phyloP scores from a whole-genome alignment of 2,797 vertebrate species.

The Holocentrus rufus region DNA sequence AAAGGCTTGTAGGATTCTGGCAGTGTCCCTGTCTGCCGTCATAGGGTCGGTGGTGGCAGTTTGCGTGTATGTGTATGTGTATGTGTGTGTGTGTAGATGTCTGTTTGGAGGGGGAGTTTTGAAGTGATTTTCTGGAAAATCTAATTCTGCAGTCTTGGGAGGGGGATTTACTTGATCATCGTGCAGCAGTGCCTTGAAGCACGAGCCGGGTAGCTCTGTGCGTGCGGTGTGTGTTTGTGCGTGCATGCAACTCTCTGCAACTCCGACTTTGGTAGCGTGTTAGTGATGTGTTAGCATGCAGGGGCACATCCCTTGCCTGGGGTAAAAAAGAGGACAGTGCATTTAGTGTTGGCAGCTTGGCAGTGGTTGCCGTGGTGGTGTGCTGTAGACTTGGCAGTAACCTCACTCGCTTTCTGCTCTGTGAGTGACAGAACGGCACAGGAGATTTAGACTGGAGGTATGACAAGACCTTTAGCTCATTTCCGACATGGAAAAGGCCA shows the following conservation, averaged over 20 bases:
- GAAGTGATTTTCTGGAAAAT: conserved; percentile 45
- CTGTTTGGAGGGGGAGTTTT: background rate
- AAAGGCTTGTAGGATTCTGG: conserved; percentile 37
- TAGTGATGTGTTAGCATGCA: conserved; percentile 41
- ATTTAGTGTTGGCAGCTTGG: conserved; percentile 53
- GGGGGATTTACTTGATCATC: conserved; percentile 14
- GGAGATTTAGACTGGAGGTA: conserved; percentile 29
- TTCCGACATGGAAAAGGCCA: conserved; percentile 41
- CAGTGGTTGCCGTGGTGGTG: conserved; percentile 23
- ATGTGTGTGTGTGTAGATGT: background rate
- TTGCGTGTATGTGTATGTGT: background rate
- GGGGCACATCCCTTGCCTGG: conserved; percentile 39
- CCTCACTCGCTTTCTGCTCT: conserved; percentile 1
- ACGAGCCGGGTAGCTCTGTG: background rate
- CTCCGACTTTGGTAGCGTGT: conserved; percentile 21
- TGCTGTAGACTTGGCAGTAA: conserved; percentile 39
- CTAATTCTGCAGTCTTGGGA: conserved; percentile 27
- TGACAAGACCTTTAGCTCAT: conserved; percentile 59
- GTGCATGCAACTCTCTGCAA: conserved; percentile 9
- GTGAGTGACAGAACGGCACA: conserved; percentile 52
- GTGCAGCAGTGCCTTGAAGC: conserved; percentile 30
- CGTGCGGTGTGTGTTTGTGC: background rate
- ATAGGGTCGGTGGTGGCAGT: conserved; percentile 24
- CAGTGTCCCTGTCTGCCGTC: conserved; percentile 29
- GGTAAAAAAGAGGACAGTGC: conserved; percentile 49